Base-by-base conservation (phyloP, 1,140 invertebrate species). In the Bicyclus anynana region DNA sequence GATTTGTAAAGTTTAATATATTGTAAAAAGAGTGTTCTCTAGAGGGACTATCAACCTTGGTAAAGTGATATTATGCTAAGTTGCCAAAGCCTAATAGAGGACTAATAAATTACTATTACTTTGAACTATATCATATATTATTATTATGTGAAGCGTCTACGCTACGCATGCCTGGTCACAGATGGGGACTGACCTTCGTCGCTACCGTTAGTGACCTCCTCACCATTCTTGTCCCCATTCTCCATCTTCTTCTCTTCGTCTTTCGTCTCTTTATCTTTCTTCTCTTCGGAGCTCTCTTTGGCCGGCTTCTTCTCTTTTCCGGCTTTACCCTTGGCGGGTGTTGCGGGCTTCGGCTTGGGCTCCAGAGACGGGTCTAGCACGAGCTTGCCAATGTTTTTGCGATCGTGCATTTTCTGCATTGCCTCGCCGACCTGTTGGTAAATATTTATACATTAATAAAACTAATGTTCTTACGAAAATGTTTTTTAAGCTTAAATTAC, bases 321-420 rank as follows among this genome's bases (percentile, higher is more conserved):
- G 35, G 90, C 84, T 69, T 94, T 94, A 49, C 91, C 91, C 75
- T 94, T 94, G 37, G 93, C 92, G 2, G 94, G 93, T 3, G 94
- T 94, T 0, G 92, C 92, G 42, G 94, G 93, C 82, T 94, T 94
- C 16, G 93, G 93, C 74, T 94, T 94, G 0, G 94, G 93, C 72
- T 95, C 94, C 71, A 94, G 70, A 23, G 91, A 92, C 16, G 95
- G 95, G 80, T 97, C 95, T 48, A 97, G 81, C 17, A 97, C 91
- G 12, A 97, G 92, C 89, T 97, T 97, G 10, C 96, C 96, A 74
- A 97, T 92, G 83, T 97, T 97, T 83, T 96, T 96, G 69, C 95
- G 92, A 70, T 97, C 95, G 80, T 97, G 95, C 92, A 97, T 94
- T 80, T 95, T 96, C 84, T 96, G 95, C 95, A 97, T 97, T 0